Evolutionary conservation across 2,113 vertebrate species (phyloP).

Genomic region (Laticauda laticaudata): DNA sequence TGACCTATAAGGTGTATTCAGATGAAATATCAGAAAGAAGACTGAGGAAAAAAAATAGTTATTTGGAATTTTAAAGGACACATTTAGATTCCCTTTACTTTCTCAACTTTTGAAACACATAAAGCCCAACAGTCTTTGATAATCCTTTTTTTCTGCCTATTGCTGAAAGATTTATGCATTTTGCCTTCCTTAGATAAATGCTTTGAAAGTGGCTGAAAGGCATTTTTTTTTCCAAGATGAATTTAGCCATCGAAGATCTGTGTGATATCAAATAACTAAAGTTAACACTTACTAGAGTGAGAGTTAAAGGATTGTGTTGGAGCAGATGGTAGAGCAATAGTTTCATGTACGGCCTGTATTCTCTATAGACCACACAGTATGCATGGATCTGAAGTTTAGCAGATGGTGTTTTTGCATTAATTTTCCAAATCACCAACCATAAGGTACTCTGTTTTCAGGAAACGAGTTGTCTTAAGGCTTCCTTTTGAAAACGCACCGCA

Average conservation of each 20-base stretch:
- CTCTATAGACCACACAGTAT: constrained; percentile 65
- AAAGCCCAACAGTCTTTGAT: background rate
- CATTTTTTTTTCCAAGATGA: constrained; percentile 26
- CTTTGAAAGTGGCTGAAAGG: constrained; percentile 29
- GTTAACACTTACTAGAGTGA: constrained; percentile 51
- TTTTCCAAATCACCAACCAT: constrained; percentile 73
- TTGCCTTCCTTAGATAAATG: background rate
- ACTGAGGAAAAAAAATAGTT: background rate
- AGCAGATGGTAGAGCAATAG: constrained; percentile 66
- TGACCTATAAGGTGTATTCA: background rate
- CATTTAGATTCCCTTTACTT: background rate
- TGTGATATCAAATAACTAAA: constrained; percentile 50
- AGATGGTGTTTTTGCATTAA: constrained; percentile 78
- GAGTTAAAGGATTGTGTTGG: constrained; percentile 53
- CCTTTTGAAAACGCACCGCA: constrained; percentile 12
- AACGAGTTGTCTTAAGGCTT: constrained; percentile 68
- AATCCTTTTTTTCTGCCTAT: background rate
- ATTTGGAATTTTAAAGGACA: background rate
- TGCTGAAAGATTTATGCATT: background rate
- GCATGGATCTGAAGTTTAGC: constrained; percentile 70
- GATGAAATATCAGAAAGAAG: background rate
- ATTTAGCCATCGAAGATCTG: constrained; percentile 18
- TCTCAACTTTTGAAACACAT: background rate
- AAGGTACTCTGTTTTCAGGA: constrained; percentile 74
- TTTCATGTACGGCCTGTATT: constrained; percentile 56